Conservation (phyloP, 1,140 invertebrate species). For the Drosophila tristis region DNA sequence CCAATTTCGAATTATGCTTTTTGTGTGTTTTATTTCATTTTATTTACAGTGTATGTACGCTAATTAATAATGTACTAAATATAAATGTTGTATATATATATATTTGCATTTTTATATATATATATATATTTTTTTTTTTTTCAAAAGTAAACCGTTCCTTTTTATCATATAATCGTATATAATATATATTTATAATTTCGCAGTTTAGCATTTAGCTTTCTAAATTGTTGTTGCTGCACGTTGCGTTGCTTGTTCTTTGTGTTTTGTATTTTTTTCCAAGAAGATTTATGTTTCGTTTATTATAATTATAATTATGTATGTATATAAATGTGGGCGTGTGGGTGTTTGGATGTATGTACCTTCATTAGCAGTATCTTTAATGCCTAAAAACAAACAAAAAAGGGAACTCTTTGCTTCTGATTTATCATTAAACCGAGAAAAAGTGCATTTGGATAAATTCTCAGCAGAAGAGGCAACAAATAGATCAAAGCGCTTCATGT, state of each 20-base stretch:
- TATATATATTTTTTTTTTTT: conserved; percentile 45
- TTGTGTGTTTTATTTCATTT: conserved; percentile 71
- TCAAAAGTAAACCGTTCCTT: conserved; percentile 79
- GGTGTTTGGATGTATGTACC: conserved; percentile 35
- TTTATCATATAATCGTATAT: conserved; percentile 34
- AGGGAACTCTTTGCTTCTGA: conserved; percentile 6
- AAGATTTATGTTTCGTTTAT: conserved; percentile 59
- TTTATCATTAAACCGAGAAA: conserved; percentile 41
- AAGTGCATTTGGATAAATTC: conserved; percentile 63
- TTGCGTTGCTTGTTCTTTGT: conserved; percentile 46
- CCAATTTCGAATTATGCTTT: no score
- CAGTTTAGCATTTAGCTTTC: conserved; percentile 52
- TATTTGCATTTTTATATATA: conserved; percentile 70
- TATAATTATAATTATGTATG: conserved; percentile 62
- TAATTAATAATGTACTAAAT: conserved; percentile 80
- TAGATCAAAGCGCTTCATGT: conserved; percentile 39
- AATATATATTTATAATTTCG: conserved; percentile 55
- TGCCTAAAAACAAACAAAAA: conserved; percentile 30
- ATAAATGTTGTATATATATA: conserved; percentile 76
- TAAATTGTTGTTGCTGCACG: conserved; percentile 56
- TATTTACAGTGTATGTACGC: conserved; percentile 82
- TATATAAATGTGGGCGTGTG: conserved; percentile 43
- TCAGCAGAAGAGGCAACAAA: conserved; percentile 37
- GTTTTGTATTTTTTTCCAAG: conserved; percentile 51
- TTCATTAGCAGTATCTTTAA: conserved; percentile 66